Base-by-base conservation (phyloP, 2,888 invertebrate genomes). In the Drosophila leonis region DNA sequence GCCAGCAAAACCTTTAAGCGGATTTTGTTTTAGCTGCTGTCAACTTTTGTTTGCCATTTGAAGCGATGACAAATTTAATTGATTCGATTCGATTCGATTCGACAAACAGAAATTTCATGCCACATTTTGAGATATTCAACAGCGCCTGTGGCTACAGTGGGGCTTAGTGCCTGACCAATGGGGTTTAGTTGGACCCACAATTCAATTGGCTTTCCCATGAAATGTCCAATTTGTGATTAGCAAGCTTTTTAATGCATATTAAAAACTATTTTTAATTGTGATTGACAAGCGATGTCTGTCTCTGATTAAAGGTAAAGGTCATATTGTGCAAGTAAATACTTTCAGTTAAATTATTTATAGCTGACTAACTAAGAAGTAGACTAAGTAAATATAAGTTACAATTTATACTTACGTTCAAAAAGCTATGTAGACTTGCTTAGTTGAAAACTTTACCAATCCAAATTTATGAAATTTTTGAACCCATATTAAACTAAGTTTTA, bases 1-100 rank as follows among this genome's bases (percentile, higher is more conserved):
- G 48, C 20, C 46, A 54, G 51, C 39, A 52, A 65, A 79, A 75
- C 69, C 73, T 74, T 81, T 90, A 83, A 90, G 84, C 85, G 75
- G 90, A 87, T 85, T 85, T 85, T 74, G 55, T 65, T 46, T 61
- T 72, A 68, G 66, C 71, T 61, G 74, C 73, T 83, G 88, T 89
- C 84, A 89, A 89, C 84, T 89, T 89, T 83, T 74, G 69, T 86
- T 72, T 62, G 60, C 60, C 56, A 65, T 79, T 76, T 64, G 79
- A 71, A 72, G 55, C 72, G 65, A 59, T 72, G 80, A 67, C 68
- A 68, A 71, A 78, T 89, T 85, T 89, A 85, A 85, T 85, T 85
- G 89, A 85, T 85, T 54, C 54, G 54, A 27, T 54, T 54, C 54
- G 24, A 24, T 24, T 24, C 24, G n/a, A 27, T 85, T 83, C 89